Base-by-base conservation (phyloP, 2,888 invertebrate species). In the Andrena camellia region DNA sequence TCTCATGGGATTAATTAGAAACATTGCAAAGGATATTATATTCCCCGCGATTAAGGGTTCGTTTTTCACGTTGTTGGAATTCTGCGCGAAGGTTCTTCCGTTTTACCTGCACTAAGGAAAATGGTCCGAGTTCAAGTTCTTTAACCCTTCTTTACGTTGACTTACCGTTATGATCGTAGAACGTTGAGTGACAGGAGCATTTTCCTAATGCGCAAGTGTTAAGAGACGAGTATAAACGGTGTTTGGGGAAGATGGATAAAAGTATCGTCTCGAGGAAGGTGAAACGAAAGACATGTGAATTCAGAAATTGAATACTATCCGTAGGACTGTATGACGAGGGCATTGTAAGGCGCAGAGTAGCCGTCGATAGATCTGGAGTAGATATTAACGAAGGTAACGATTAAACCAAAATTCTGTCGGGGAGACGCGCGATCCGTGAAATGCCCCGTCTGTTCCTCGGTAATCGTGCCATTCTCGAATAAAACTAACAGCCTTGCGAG, bases 361-460 rank as follows among this genome's bases (percentile, higher is more conserved):
- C 95, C 89, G 89, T 92, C 85, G 95, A 95, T 93, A 95, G 95
- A 93, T 94, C 95, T 92, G 95, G 95, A 92, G 92, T 95, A 90
- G 95, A 95, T 90, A 95, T 95, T 92, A 95, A 95, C 82, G 95
- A 95, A 94, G 95, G 95, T 95, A 94, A 93, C 85, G 78, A 90
- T 85, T 80, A 73, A 82, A 84, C 54, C 75, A 86, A 81, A 88
- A 86, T 84, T 79, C 63, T 75, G 70, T 84, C 84, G 88, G 89
- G 86, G 82, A 73, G 79, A 84, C 70, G 72, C 68, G 64, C 86
- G 88, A 86, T 6, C 73, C 62, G 76, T 59, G 85, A 87, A 81
- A 84, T 77, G 83, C 83, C 74, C 29, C 23, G 48, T 10, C 4
- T 29, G 33, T 29, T 33, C 7, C 5, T 29, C 17, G 23, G n/a